Evolutionary conservation across 2,888 invertebrate species (phyloP), one percentile per base, ranked within the genome.

Genomic region (Emmelina monodactyla): DNA sequence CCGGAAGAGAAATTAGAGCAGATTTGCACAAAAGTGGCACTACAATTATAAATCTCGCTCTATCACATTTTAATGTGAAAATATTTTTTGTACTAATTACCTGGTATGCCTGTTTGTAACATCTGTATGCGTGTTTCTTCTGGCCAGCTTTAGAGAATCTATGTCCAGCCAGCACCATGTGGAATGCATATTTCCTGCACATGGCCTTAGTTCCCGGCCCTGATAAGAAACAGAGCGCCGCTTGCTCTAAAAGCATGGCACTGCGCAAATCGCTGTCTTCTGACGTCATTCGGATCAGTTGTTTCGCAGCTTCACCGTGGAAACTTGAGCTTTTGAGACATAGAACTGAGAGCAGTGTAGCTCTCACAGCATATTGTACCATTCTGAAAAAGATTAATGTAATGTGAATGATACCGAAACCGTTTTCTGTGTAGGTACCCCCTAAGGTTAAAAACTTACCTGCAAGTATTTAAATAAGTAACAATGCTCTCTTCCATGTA

Each of bases 211-310:
- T 79, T 11, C 84, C 79, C 0, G 73, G 70, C 1, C 72, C 72
- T 2, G 68, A 79, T 22, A 96, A 78, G 61, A 94, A 98, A 61
- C 95, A 94, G 55, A 95, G 90, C 0, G 97, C 90, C 0, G 97
- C 97, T 46, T 97, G 97, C 65, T 99, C 98, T 32, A 98, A 78
- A 35, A 98, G 73, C 56, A 99, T 80, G 5, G 97, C 98, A 46
- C 95, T 95, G 37, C 95, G 85, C 36, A 99, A 78, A 72, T 98
- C 97, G n/a, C 95, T 94, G 63, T 98, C 97, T 73, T 97, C 97
- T 48, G 93, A 92, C 7, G 96, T 96, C 92, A 97, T 93, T 40
- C 95, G 87, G 49, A 97, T 94, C 33, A 95, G 84, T 62, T 95
- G 94, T 58, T 91, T 91, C 0, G 97, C 97, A n/a, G 97, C 96